Evolutionary conservation across 2,113 vertebrate genomes (phyloP).

Genomic region (Bos indicus): DNA sequence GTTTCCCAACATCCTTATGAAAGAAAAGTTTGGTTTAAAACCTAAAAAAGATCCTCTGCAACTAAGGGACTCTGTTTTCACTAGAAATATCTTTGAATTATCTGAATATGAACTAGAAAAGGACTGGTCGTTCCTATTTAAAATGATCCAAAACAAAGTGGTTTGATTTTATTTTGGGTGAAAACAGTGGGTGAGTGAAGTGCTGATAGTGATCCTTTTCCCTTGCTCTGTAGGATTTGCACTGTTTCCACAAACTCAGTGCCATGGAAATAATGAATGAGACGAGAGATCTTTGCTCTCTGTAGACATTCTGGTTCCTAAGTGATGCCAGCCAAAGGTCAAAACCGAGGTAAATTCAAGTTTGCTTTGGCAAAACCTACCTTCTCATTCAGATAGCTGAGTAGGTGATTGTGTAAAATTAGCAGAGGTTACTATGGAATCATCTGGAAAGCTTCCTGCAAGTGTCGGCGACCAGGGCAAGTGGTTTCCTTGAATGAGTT

Average conservation of each 20-base stretch:
- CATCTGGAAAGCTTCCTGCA: not conserved
- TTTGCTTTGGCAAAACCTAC: not conserved
- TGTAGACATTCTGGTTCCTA: not conserved
- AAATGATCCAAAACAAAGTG: not conserved
- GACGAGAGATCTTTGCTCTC: not conserved
- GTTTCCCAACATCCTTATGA: conserved; percentile 16
- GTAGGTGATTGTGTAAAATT: not conserved
- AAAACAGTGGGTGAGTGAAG: not conserved
- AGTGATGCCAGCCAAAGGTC: not conserved
- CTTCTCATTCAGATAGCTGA: conserved; percentile 12
- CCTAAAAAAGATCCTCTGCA: not conserved
- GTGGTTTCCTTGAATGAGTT: conserved; percentile 1
- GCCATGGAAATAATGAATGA: not conserved
- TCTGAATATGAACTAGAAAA: not conserved
- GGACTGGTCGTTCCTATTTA: not conserved
- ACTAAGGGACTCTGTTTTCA: conserved; percentile 10
- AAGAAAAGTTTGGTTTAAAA: conserved; percentile 2
- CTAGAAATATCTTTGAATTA: not conserved
- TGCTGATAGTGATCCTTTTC: not conserved
- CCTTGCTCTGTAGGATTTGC: not conserved
- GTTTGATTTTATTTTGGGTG: not conserved
- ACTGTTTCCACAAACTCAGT: not conserved
- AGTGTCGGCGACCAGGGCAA: not conserved
- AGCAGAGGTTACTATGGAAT: not conserved
- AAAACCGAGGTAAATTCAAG: not conserved